These are phyloP conservation scores for Sarotherodon lohbergeri DNA, from an alignment of 2,113 vertebrate genomes.

Conservation along the genomic window DNA sequence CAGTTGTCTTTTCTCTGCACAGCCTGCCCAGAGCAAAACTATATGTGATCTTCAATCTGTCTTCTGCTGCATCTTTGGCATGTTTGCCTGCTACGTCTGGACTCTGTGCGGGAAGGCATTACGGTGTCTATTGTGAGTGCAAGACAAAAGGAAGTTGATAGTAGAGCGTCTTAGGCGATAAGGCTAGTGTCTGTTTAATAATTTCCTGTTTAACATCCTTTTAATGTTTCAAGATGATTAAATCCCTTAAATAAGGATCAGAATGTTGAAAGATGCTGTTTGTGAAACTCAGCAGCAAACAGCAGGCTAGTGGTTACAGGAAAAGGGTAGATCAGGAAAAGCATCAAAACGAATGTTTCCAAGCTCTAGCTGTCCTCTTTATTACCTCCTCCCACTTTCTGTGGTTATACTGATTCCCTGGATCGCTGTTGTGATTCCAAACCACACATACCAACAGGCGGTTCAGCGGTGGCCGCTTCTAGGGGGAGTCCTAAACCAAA, in stretches of 20 bases:
- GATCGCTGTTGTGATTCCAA: not conserved
- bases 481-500: conserved; percentile 12
- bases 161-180: not conserved
- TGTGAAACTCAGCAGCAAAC: not conserved
- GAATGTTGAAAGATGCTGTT: not conserved
- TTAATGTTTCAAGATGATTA: not conserved
- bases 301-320: not conserved
- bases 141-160: not conserved
- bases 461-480: not conserved
- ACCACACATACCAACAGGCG: conserved; percentile 14
- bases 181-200: not conserved
- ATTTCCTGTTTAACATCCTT: not conserved
- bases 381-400: not conserved
- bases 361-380: conserved; percentile 24
- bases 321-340: not conserved
- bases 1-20: conserved; percentile 24
- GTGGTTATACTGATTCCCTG: not conserved
- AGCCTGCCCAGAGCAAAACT: conserved; percentile 29
- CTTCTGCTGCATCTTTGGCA: conserved; percentile 5
- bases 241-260: not conserved
- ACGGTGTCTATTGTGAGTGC: not conserved
- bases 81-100: not conserved
- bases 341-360: conserved; percentile 19
- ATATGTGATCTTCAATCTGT: conserved; percentile 39
- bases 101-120: not conserved